Conservation (phyloP, 1,140 invertebrate genomes). For the Pectinophora gossypiella region DNA sequence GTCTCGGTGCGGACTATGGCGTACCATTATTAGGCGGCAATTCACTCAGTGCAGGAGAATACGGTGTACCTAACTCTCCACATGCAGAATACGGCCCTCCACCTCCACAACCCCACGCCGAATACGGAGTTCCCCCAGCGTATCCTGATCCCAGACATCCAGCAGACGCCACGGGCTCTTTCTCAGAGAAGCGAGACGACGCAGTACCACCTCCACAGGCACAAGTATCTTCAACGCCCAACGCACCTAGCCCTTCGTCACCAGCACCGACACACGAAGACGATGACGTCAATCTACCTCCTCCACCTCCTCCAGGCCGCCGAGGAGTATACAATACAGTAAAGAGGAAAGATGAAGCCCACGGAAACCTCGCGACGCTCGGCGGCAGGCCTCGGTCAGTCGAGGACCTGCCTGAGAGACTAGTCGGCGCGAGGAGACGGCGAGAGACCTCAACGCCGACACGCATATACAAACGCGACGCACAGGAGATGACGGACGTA, state of each 20-base stretch:
- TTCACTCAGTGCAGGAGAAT: constrained; percentile 78
- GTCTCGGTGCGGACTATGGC: constrained; percentile 82
- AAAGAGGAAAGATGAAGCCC: constrained; percentile 86
- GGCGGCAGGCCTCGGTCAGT: constrained; percentile 90
- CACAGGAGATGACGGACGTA: constrained; percentile 95
- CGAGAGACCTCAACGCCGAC: constrained; percentile 79
- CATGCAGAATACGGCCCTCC: constrained; percentile 83
- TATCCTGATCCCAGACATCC: constrained; percentile 90
- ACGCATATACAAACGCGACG: constrained; percentile 88
- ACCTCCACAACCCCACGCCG: constrained; percentile 72
- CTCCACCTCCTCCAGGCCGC: constrained; percentile 87
- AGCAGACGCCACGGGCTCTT: constrained; percentile 86
- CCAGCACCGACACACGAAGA: constrained; percentile 76
- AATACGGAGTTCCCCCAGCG: constrained; percentile 85
- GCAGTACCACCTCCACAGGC: constrained; percentile 86
- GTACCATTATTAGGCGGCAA: constrained; percentile 79
- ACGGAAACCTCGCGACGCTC: constrained; percentile 86
- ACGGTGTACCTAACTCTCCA: constrained; percentile 79
- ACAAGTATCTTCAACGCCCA: constrained; percentile 81
- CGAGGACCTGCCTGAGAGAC: constrained; percentile 81
- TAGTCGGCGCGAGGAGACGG: constrained; percentile 81
- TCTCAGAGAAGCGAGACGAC: constrained; percentile 87
- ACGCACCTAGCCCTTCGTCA: constrained; percentile 79
- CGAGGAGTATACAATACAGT: constrained; percentile 86
- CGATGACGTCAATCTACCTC: constrained; percentile 81